Base-by-base conservation (phyloP, 1,140 invertebrate genomes). In the Camponotus pennsylvanicus region DNA sequence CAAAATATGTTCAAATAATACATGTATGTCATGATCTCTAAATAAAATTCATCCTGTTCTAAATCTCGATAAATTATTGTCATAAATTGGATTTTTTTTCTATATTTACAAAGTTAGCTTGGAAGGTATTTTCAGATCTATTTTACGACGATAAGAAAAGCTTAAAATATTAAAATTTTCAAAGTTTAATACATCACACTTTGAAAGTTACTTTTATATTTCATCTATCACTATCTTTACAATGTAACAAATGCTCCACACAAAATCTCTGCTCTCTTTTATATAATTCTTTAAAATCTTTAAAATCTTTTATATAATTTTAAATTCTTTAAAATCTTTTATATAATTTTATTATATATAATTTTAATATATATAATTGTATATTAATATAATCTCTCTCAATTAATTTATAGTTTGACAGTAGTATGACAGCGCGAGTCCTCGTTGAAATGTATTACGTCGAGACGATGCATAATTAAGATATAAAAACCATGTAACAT, bases 401-500 rank as follows among this genome's bases (percentile, higher is more conserved):
- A 63, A 83, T 83, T 75, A 61, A 75, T 63, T 37, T 5, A 70
- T 45, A 61, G n/a, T n/a, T 83, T 34, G 42, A 63, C 18, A 49
- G 0, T 7, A 9, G 13, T 75, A 59, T 52, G 49, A 37, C 27
- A 37, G 8, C 8, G 27, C 32, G 18, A 32, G 18, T 21, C 15
- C 11, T 34, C 45, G 8, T n/a, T 3, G 15, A 61, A 34, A 71
- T 71, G 45, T 71, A 82, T 82, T 82, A 34, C 66, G 40, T 61
- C 79, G 69, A 37, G 42, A 63, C 57, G 79, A 83, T 75, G 79
- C 69, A 61, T 83, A 83, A 83, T 83, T 83, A 83, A 83, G 79
- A 75, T 83, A 83, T 75, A 83, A 83, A 83, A 83, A 83, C 8
- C 69, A 11, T n/a, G 79, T 27, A 83, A 75, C 79, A 73, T 83